Conservation (phyloP, 2,113 vertebrate species). For the Gnathonemus longibarbis region DNA sequence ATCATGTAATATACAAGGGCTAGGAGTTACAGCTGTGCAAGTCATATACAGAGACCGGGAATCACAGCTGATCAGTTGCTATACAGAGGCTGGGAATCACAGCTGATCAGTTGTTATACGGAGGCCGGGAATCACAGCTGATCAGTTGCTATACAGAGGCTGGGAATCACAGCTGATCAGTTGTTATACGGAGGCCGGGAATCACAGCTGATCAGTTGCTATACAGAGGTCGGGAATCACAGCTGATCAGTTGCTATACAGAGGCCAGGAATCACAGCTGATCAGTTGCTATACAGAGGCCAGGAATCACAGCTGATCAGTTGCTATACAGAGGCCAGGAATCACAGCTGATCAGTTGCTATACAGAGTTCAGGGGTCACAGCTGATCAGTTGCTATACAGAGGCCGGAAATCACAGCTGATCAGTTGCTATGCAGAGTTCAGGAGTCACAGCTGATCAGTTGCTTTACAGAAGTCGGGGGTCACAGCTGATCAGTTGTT, state of each 20-base stretch:
- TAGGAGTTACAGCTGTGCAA: background rate
- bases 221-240: background rate
- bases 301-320: background rate
- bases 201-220: background rate
- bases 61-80: background rate
- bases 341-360: too few relatives aligned
- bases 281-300: background rate
- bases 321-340: too few relatives aligned
- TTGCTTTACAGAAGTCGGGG: too few relatives aligned
- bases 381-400: background rate
- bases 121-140: background rate
- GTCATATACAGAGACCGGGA: background rate
- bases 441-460: too few relatives aligned
- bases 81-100: background rate
- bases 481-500: too few relatives aligned
- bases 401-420: too few relatives aligned
- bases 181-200: background rate
- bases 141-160: background rate
- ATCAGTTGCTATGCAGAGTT: too few relatives aligned
- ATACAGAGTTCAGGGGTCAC: background rate
- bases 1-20: too few relatives aligned
- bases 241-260: background rate
- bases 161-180: background rate
- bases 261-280: background rate
- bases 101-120: background rate